Evolutionary conservation across 1,140 invertebrate species (phyloP).

Genomic region (Scylla paramamosain): DNA sequence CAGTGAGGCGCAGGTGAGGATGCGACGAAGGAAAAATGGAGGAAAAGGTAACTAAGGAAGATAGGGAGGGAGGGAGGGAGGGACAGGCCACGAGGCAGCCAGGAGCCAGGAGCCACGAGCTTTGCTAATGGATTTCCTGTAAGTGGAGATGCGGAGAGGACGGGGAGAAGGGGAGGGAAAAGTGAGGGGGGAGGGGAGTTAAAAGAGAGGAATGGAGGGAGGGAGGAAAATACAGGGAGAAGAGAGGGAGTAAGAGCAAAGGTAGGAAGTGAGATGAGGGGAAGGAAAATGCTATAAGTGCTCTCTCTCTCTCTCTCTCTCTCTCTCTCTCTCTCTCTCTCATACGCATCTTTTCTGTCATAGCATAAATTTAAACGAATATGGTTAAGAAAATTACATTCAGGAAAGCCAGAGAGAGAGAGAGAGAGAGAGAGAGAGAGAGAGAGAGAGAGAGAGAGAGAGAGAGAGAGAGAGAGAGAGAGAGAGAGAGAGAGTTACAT

Average conservation of each 20-base stretch:
- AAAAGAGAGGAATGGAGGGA: not conserved
- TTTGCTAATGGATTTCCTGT: conserved; percentile 23
- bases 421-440: conserved; percentile 54
- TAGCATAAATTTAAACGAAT: not conserved
- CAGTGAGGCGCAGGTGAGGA: too few species aligned
- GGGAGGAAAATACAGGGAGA: not conserved
- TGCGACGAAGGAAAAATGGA: not conserved
- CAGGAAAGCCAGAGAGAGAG: not conserved
- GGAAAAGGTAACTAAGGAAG: not conserved
- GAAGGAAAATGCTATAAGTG: not conserved
- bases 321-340: not conserved
- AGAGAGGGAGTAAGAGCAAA: not conserved
- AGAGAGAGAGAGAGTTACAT: not conserved
- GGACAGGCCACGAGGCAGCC: not conserved
- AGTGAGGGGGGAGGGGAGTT: not conserved
- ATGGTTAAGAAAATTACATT: not conserved
- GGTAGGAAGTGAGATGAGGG: conserved; percentile 10
- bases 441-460: conserved; percentile 50
- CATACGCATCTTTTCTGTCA: not conserved
- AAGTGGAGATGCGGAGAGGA: not conserved
- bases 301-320: not conserved
- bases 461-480: conserved; percentile 44
- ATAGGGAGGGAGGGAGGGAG: not conserved
- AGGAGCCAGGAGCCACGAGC: not conserved
- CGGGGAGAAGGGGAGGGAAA: not conserved